Base-by-base conservation (phyloP, 2,113 vertebrate genomes). In the Daubentonia madagascariensis region DNA sequence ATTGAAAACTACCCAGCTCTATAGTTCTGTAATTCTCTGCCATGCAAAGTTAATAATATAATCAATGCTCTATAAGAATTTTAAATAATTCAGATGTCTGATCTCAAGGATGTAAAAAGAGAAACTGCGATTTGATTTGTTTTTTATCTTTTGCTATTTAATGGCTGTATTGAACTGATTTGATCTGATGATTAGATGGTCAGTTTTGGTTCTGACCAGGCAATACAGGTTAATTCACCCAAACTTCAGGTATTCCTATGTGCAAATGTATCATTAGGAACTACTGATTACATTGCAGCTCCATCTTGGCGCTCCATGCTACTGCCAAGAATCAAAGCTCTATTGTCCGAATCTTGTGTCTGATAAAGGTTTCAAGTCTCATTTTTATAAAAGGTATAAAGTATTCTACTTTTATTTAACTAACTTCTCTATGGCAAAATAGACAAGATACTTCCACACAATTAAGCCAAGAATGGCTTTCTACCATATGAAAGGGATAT, bases 291-390 rank as follows among this genome's bases (percentile, higher is more conserved):
- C 22, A 1, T 1, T 12, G 23, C 16, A 13, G 16, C 3, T 54
- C 3, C 17, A 28, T 6, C 4, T 0, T 9, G 59, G 8, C 8
- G 9, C 2, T 35, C 25, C 43, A 1, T 12, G 6, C 0, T 0
- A 54, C 35, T 37, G 2, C 25, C 1, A 28, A 85, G 81, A 76
- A 35, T 20, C 80, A 59, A 54, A 48, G 72, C 48, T 75, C 43
- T 14, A 28, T 45, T 75, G 43, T 20, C 63, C 75, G 48, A 30
- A 78, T 18, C 52, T 25, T 30, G 11, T 16, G 6, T 28, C 59
- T 30, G 22, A 35, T 50, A 12, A 37, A 12, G 13, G 23, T 61
- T 80, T 70, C 35, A 6, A 5, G 1, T 8, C 61, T 16, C 9
- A 1, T 3, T 18, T 79, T 79, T 10, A 76, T 48, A 48, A 76